Base-by-base conservation (phyloP, 2,113 vertebrate species). In the Sclerurus mexicanus region DNA sequence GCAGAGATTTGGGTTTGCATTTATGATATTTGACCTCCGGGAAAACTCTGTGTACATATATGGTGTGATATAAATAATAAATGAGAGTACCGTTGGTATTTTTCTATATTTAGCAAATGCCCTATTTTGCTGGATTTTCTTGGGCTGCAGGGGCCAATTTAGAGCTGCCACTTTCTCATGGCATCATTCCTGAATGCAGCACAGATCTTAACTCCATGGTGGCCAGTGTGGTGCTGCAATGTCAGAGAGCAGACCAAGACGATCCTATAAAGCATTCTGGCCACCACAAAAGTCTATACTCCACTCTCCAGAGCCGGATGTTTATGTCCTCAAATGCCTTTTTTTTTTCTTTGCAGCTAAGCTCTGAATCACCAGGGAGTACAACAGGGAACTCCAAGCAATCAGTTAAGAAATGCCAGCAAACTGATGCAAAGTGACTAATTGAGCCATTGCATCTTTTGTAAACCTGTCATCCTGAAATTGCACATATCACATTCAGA, bases 31-130 rank as follows among this genome's bases (percentile, higher is more conserved):
- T 97, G 94, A 96, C 91, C 91, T 86, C 84, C 8, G 24, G 95
- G 78, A 95, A 94, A 86, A 77, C 67, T 92, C 78, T 85, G 78
- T 90, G 92, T 90, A 90, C 92, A 93, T 94, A 92, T 92, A 96
- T 80, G 94, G 93, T 59, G 83, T 77, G 89, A 94, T 91, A 97
- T 97, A 97, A 97, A 97, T 97, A 97, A 97, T 97, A 95, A 96
- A 97, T 94, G 82, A 96, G 94, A 90, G 84, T 90, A 85, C 69
- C 56, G 17, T 49, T 78, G 89, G 75, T 94, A 95, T 96, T 96
- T 86, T 84, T 89, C 93, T 96, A 90, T 96, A 96, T 96, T 97
- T 96, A 96, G 97, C 84, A 74, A 96, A 84, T 4, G 87, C 22
- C 93, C 93, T 96, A 94, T 96, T 97, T 96, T 88, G 89, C 72